Percentiles rank a stretch among this genome's conserved stretches.
Conservation (phyloP, 2,113 vertebrate genomes). For the Artemisiospiza belli region DNA sequence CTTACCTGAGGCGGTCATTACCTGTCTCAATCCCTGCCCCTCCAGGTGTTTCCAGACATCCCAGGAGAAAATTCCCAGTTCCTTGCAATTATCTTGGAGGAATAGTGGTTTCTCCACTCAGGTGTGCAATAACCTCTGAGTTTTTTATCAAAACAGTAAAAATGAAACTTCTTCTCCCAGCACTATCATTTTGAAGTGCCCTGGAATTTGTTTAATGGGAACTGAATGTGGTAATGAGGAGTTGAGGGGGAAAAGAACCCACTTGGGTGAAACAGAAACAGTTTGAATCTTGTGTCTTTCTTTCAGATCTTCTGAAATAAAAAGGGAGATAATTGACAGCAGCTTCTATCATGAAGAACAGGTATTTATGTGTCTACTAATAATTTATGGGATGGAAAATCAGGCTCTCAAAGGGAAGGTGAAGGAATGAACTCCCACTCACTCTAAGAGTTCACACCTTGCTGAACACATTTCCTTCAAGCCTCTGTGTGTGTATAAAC, state of each 20-base stretch:
- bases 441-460: background rate
- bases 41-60: background rate
- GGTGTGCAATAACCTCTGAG: rapidly evolving
- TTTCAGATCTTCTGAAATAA: background rate
- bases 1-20: background rate
- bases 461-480: background rate
- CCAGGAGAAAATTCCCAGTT: background rate
- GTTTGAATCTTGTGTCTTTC: background rate
- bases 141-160: background rate
- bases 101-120: background rate
- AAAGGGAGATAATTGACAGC: background rate
- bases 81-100: background rate
- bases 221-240: background rate
- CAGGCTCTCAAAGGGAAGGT: background rate
- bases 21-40: background rate
- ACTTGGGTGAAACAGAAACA: background rate
- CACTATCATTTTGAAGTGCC: background rate
- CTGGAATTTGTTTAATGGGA: background rate
- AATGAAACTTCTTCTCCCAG: background rate
- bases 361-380: background rate
- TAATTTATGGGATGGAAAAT: background rate
- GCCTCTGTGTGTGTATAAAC: background rate
- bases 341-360: background rate
- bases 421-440: background rate
- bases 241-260: background rate